Conservation (phyloP, 2,888 invertebrate species). For the Andricus curvator region DNA sequence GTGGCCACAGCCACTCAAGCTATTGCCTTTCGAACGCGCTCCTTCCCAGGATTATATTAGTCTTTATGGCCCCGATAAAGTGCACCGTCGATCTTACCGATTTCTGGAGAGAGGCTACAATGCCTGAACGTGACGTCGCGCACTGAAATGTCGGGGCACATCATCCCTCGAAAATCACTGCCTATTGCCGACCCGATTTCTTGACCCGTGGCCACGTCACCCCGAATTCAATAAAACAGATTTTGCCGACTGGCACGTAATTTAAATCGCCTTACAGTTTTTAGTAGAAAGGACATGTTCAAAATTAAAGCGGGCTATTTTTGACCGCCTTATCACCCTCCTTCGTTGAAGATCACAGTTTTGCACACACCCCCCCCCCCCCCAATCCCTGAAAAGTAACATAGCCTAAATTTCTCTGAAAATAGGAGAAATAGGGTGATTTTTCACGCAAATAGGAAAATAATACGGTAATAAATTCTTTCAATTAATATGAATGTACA, state of each 20-base stretch:
- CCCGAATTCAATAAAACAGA: conserved; percentile 29
- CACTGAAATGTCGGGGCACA: conserved; percentile 25
- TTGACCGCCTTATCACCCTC: too few species aligned
- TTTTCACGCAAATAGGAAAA: too few species aligned
- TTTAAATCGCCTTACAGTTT: background rate
- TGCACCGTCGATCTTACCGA: conserved; percentile 69
- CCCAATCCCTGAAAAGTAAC: too few species aligned
- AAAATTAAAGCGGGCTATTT: too few species aligned
- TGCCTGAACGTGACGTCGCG: conserved; percentile 47
- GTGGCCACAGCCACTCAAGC: conserved; percentile 66
- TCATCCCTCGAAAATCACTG: conserved; percentile 41
- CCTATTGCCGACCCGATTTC: conserved; percentile 15
- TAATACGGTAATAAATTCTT: too few species aligned
- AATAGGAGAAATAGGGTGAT: too few species aligned
- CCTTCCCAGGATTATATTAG: conserved; percentile 72
- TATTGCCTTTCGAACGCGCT: conserved; percentile 65
- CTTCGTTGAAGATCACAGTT: too few species aligned
- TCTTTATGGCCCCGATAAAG: conserved; percentile 73
- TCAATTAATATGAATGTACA: too few species aligned
- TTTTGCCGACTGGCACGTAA: background rate
- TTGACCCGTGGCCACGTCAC: conserved; percentile 8
- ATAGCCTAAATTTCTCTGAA: too few species aligned
- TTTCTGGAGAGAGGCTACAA: conserved; percentile 55
- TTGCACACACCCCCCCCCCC: too few species aligned
- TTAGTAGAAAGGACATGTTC: background rate